Evolutionary conservation across 2,888 invertebrate genomes (phyloP), one percentile per base, ranked within the genome.

Genomic region (Molanna angustata): DNA sequence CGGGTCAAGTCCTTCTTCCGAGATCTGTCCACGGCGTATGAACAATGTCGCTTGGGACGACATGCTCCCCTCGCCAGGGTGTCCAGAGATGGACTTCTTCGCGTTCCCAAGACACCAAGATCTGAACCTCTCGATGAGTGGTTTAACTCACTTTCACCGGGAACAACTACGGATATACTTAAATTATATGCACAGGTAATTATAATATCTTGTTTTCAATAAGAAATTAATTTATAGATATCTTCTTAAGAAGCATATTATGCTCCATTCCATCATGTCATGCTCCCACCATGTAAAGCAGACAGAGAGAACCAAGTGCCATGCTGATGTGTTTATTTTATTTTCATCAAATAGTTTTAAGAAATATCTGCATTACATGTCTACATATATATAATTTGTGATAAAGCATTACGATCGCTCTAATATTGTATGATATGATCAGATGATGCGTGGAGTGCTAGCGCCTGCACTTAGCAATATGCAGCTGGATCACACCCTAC

Each of bases 1-100:
- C 85, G 87, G 64, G 86, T 94, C 2, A 83, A 86, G 60, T 82
- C 84, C 4, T 98, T 94, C 80, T 96, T 97, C 79, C 86, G 90
- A 54, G 96, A 97, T 68, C 78, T 98, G 33, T 93, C 93, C 58
- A 86, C 90, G 40, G 87, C 90, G 48, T 99, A 99, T 71, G 98
- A 99, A 79, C 85, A 93, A 70, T 94, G 95, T 68, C 86, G 93
- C 52, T 78, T 99, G 53, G 99, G 99, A 20, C 80, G 90, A 49
- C 99, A 99, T 70, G 88, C 89, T 60, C 94, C 97, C 1, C 88
- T 98, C 52, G 83, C 87, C 16, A 86, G 90, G 68, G 78, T 88
- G 46, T 81, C 90, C 31, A 79, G 88, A 54, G 94, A 96, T 66
- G 96, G 96, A 3, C 86, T 97, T 60, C 77, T 96, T 49, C 80